Base-by-base conservation (phyloP, 2,113 vertebrate genomes). In the Balaeniceps rex region DNA sequence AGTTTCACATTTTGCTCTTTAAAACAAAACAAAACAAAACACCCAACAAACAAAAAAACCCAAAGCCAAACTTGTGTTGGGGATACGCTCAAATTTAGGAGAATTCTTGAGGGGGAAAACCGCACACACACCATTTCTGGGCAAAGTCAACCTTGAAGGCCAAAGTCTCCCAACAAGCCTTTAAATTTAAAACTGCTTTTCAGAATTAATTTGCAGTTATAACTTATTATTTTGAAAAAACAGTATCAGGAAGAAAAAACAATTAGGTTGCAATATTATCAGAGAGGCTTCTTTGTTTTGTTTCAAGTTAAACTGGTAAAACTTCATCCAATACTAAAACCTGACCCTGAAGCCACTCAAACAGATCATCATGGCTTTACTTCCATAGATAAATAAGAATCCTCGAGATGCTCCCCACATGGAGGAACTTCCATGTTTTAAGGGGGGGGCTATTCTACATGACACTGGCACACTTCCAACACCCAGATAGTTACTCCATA, bases 1-100 rank as follows among this genome's bases (percentile, higher is more conserved):
- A 87, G 29, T 64, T 60, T 87, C 82, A 79, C 44, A 19, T 51
- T 90, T 85, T 92, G 47, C 70, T 71, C 90, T 18, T n/a, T n/a
- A 5, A 44, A 42, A 51, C 31, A 47, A 38, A 44, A 26, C 47
- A 25, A 10, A 17, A 8, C 13, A 5, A 54, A 40, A 46, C 10
- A 42, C 40, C 40, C 19, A 51, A 42, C 19, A 51, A 42, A 13
- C 17, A 28, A 55, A 15, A 15, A 36, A 11, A 24, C 25, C 17
- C 6, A 40, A n/a, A n/a, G n/a, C 25, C 6, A 26, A 60, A 31
- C 24, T 36, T 40, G 3, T 40, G 9, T 3, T 75, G 25, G 12
- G 18, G 10, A 60, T 40, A 31, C 1, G 0, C 34, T 63, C 21
- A 40, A 38, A 54, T 60, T 81, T 33, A 63, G n/a, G 29, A 49